Conservation (phyloP, 2,888 invertebrate genomes). For the Mythimna impura region DNA sequence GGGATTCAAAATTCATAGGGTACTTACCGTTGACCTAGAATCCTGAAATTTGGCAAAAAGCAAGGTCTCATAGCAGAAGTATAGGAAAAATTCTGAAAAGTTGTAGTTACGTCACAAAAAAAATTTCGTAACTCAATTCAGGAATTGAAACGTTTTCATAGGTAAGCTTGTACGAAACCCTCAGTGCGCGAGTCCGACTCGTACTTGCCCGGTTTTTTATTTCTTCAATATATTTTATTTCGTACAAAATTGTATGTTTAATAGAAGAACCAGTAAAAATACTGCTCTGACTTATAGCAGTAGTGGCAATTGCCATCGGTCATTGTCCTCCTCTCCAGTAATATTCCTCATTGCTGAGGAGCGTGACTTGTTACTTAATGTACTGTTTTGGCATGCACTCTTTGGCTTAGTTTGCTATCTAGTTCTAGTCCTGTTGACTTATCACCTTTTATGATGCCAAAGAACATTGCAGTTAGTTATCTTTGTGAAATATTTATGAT, state of each 20-base stretch:
- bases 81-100: too few relatives aligned
- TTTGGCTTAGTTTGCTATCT: slow-evolving; percentile 24
- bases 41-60: too few relatives aligned
- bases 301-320: slow-evolving; percentile 24
- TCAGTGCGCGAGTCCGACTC: too few relatives aligned
- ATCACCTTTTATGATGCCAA: slow-evolving; percentile 27
- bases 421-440: slow-evolving; percentile 18
- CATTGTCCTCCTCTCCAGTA: slow-evolving; percentile 30
- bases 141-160: too few relatives aligned
- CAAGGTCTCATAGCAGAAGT: too few relatives aligned
- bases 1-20: too few relatives aligned
- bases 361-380: slow-evolving; percentile 43
- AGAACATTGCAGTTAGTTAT: slow-evolving; percentile 23
- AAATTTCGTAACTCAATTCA: too few relatives aligned
- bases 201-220: too few relatives aligned
- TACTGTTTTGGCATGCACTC: slow-evolving; percentile 48
- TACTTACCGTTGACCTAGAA: too few relatives aligned
- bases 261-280: slow-evolving; percentile 8
- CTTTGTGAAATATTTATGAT: not conserved
- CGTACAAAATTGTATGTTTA: not conserved
- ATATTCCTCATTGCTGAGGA: slow-evolving; percentile 33
- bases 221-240: not conserved
- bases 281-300: not conserved
- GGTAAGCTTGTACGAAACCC: too few relatives aligned
- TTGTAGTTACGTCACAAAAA: too few relatives aligned